Conservation (phyloP, 1,140 invertebrate species). For the Lasioglossum albipes region DNA sequence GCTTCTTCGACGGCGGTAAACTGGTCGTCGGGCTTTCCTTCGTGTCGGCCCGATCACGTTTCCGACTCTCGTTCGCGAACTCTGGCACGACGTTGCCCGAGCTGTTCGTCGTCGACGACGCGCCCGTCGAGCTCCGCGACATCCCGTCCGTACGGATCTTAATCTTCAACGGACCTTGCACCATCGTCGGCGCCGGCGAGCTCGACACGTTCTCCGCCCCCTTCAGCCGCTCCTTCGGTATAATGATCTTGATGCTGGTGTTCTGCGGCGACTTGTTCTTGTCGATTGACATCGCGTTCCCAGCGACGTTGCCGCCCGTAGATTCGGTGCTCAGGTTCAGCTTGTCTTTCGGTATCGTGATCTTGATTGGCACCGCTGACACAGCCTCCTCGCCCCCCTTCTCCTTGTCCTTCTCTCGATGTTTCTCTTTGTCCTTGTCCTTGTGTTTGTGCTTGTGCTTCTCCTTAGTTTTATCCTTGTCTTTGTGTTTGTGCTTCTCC, state of each 20-base stretch:
- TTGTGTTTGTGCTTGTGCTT: slow-evolving; percentile 84
- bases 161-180: slow-evolving; percentile 78
- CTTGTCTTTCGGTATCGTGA: slow-evolving; percentile 86
- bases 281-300: slow-evolving; percentile 33
- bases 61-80: slow-evolving; percentile 56
- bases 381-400: slow-evolving; percentile 65
- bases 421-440: slow-evolving; percentile 81
- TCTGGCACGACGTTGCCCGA: slow-evolving; percentile 42
- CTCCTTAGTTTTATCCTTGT: slow-evolving; percentile 81
- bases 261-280: slow-evolving; percentile 64
- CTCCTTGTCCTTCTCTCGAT: slow-evolving; percentile 78
- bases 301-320: background rate
- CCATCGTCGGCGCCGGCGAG: slow-evolving; percentile 58
- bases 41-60: slow-evolving; percentile 66
- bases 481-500: slow-evolving; percentile 84
- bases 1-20: slow-evolving; percentile 62
- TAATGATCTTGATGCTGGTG: slow-evolving; percentile 83
- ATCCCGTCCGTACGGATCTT: slow-evolving; percentile 81
- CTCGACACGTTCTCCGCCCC: slow-evolving; percentile 55
- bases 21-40: slow-evolving; percentile 35
- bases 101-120: slow-evolving; percentile 32
- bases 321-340: slow-evolving; percentile 74
- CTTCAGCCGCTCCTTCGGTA: slow-evolving; percentile 83
- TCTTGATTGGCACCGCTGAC: slow-evolving; percentile 81
- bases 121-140: slow-evolving; percentile 60